Percentiles rank a stretch among this genome's conserved stretches.
These are phyloP conservation scores for Diogma glabrata DNA, from an alignment of 2,888 invertebrate species.

Conservation along the genomic window DNA sequence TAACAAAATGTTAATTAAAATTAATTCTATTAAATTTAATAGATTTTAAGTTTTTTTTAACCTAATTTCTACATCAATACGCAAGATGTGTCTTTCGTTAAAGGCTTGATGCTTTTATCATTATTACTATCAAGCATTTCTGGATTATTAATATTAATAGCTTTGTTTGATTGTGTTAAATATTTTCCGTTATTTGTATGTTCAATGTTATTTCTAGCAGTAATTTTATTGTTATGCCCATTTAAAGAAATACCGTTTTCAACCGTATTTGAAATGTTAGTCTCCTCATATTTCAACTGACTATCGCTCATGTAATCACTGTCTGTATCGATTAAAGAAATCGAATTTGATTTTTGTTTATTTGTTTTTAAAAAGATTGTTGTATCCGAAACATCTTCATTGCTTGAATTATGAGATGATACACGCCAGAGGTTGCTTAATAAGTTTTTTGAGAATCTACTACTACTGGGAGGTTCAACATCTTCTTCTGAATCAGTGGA, in stretches of 20 bases:
- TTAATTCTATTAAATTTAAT: too few species aligned
- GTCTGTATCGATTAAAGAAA: conserved; percentile 12
- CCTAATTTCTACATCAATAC: conserved; percentile 19
- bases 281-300: conserved; percentile 15
- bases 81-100: conserved; percentile 21
- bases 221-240: conserved; percentile 1
- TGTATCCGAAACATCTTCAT: background rate
- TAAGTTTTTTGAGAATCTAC: conserved; percentile 42
- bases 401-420: conserved; percentile 36
- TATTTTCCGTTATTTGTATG: too few species aligned
- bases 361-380: background rate
- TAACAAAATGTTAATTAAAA: too few species aligned
- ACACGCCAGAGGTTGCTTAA: conserved; percentile 43
- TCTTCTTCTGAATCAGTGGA: conserved; percentile 4
- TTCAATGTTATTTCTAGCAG: too few species aligned
- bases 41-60: too few species aligned
- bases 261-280: too few species aligned
- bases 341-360: background rate
- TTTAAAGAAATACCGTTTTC: too few species aligned
- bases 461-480: conserved; percentile 22
- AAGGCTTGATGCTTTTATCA: conserved; percentile 16
- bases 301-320: conserved; percentile 17
- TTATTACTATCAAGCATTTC: conserved; percentile 12
- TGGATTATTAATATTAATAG: too few species aligned
- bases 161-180: too few species aligned